phyloP scores from a whole-genome alignment of 30 jellyfish, hydroid and myxozoan species.

The Hydractinia symbiolongicarpus region DNA sequence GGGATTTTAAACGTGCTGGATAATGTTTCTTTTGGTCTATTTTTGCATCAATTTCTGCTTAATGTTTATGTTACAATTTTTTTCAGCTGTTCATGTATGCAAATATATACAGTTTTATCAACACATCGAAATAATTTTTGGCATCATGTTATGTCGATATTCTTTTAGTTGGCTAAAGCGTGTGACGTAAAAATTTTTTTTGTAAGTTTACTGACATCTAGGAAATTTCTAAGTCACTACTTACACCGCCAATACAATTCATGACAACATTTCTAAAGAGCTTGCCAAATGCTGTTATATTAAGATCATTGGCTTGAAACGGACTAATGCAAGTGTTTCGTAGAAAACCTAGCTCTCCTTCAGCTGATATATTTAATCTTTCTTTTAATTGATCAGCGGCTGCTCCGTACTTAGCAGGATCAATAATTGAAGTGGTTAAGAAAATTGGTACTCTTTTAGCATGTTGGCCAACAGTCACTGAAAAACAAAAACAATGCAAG shows the following conservation, averaged over 20 bases:
- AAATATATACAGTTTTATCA: no score
- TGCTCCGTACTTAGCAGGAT: slow-evolving; percentile 28
- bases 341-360: slow-evolving; percentile 23
- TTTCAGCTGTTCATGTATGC: no score
- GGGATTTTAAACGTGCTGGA: no score
- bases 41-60: no score
- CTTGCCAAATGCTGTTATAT: slow-evolving; percentile 28
- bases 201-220: no score
- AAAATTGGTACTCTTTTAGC: slow-evolving; percentile 45
- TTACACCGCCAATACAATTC: slow-evolving; percentile 47
- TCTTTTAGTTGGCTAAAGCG: no score
- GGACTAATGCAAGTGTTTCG: slow-evolving; percentile 52
- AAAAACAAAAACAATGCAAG: not conserved
- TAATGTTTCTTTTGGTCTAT: no score
- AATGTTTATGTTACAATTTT: no score
- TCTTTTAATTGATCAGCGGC: slow-evolving; percentile 27
- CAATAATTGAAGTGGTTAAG: slow-evolving; percentile 45
- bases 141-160: no score
- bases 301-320: slow-evolving; percentile 39
- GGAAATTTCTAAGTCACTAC: not conserved
- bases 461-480: slow-evolving; percentile 35
- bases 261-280: slow-evolving; percentile 42
- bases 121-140: no score
- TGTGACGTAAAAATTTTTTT: no score
- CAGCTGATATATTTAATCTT: slow-evolving; percentile 24